Evolutionary conservation across 2,888 invertebrate species (phyloP).

Genomic region (Anthophora plumipes): DNA sequence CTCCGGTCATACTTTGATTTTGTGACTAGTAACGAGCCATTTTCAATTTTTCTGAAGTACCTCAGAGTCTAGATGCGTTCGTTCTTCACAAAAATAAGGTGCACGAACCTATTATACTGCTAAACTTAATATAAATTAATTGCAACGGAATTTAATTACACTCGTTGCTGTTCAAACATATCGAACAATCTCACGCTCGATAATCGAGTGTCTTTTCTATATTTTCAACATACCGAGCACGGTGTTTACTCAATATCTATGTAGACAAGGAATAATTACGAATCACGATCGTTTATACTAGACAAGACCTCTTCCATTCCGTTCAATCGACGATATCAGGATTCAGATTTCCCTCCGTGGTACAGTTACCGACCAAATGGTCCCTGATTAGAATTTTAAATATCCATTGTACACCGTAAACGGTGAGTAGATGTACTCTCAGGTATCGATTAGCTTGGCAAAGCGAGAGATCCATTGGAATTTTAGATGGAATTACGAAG

Average conservation of each 20-base stretch:
- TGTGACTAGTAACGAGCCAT: no score
- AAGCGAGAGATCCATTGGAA: slow-evolving; percentile 31
- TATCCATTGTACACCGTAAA: slow-evolving; percentile 31
- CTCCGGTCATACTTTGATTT: no score
- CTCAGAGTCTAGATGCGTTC: no score
- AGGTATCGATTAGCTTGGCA: slow-evolving; percentile 40
- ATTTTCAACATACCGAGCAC: no score
- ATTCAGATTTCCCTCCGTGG: slow-evolving; percentile 27
- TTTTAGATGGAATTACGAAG: slow-evolving; percentile 51
- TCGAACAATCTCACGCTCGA: background rate
- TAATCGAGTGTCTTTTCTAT: background rate
- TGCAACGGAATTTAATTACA: background rate
- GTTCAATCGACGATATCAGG: slow-evolving; percentile 12
- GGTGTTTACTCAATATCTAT: background rate
- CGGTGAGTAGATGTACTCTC: slow-evolving; percentile 14
- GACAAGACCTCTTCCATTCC: background rate
- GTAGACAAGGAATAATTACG: background rate
- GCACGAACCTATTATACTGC: no score
- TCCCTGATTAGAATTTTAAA: slow-evolving; percentile 64
- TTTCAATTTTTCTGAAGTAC: no score
- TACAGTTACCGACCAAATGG: slow-evolving; percentile 18
- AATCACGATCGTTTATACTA: background rate
- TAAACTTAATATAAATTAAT: no score
- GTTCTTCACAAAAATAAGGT: no score
- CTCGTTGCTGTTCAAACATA: no score